Evolutionary conservation across 2,888 invertebrate genomes (phyloP).

Genomic region (Stenoptilia bipunctidactyla): DNA sequence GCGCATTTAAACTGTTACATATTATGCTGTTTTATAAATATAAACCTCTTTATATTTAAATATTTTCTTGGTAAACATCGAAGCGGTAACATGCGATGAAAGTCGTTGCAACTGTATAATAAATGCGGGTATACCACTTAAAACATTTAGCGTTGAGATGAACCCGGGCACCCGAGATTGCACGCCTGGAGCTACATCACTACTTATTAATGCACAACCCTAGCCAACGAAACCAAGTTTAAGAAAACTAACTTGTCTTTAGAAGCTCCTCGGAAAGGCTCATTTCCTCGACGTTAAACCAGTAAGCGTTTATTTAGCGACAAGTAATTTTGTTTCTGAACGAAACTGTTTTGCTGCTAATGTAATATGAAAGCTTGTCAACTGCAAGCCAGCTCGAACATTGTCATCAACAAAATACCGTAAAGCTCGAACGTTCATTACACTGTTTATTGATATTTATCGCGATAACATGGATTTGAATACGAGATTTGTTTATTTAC

Average conservation of each 20-base stretch:
- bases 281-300: conserved; percentile 46
- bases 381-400: conserved; percentile 25
- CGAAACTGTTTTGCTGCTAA: conserved; percentile 32
- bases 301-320: conserved; percentile 46
- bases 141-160: conserved; percentile 1
- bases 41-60: too few relatives aligned
- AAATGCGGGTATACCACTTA: conserved; percentile 1
- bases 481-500: conserved; percentile 24
- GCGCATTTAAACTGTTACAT: too few relatives aligned
- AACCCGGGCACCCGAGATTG: conserved; percentile 23
- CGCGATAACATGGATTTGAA: conserved; percentile 14
- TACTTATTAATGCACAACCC: conserved; percentile 40
- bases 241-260: conserved; percentile 37
- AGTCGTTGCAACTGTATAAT: too few relatives aligned
- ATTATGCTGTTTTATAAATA: too few relatives aligned
- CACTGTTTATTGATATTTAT: conserved; percentile 19
- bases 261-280: conserved; percentile 26
- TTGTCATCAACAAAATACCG: conserved; percentile 37
- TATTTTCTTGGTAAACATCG: too few relatives aligned
- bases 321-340: conserved; percentile 39
- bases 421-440: too few relatives aligned
- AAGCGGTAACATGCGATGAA: too few relatives aligned
- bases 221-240: conserved; percentile 40
- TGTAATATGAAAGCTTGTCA: conserved; percentile 28
- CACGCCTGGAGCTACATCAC: conserved; percentile 25